These are phyloP conservation scores for Fulica atra DNA, from an alignment of 2,113 vertebrate genomes.

Conservation along the genomic window DNA sequence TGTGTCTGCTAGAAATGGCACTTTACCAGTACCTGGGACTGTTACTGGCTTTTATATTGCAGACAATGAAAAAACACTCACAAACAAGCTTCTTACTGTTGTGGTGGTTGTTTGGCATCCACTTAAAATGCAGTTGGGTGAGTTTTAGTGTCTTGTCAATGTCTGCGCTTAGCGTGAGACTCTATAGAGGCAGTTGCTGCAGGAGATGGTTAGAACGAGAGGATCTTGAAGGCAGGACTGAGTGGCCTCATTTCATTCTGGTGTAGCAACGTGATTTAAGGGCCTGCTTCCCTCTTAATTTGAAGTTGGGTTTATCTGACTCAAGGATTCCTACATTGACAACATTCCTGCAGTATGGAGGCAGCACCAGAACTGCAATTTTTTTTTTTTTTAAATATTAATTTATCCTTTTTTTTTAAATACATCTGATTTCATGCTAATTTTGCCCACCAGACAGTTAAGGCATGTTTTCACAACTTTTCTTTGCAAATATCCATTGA, in stretches of 20 bases:
- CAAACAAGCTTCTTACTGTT: not conserved
- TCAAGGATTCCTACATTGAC: not conserved
- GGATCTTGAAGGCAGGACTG: not conserved
- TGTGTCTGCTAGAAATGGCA: not conserved
- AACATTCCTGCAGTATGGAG: not conserved
- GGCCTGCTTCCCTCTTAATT: not conserved
- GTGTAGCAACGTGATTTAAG: not conserved
- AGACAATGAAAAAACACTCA: not conserved
- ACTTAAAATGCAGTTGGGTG: not conserved
- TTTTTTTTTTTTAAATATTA: constrained; percentile 46
- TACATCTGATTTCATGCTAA: constrained; percentile 10
- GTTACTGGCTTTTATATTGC: not conserved
- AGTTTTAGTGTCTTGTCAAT: not conserved
- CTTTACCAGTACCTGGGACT: not conserved
- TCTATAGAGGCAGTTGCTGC: not conserved
- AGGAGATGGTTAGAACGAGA: not conserved
- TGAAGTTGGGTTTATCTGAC: not conserved
- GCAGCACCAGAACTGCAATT: not conserved
- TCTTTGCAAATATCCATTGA: constrained; percentile 52
- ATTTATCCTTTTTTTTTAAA: constrained; percentile 15
- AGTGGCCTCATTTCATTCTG: not conserved
- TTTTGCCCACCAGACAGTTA: constrained; percentile 47
- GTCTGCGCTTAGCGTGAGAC: not conserved
- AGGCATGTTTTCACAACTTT: constrained; percentile 42
- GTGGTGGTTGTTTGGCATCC: not conserved